phyloP scores from a whole-genome alignment of 2,113 vertebrate species.

The Megaceryle maxima region DNA sequence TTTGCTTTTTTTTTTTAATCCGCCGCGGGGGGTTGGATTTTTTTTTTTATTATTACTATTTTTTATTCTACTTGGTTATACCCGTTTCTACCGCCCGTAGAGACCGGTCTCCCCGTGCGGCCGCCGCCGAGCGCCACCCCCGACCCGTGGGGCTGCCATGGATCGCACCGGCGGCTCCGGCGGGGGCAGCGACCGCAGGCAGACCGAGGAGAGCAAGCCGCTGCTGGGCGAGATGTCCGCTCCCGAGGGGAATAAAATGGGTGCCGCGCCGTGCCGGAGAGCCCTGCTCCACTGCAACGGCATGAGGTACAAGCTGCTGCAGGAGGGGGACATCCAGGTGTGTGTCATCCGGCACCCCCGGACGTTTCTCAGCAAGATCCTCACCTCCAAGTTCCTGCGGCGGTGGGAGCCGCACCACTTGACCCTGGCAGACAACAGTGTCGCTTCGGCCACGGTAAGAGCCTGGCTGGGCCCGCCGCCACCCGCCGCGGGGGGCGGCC shows the following conservation, averaged over 20 bases:
- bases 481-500: not conserved
- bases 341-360: conserved; percentile 95
- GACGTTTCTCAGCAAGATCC: conserved; percentile 98
- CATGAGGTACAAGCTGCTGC: conserved; percentile 97
- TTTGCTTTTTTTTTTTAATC: not conserved
- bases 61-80: not conserved
- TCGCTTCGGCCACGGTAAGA: conserved; percentile 94
- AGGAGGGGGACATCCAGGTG: conserved; percentile 98
- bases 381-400: conserved; percentile 95
- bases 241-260: conserved; percentile 82
- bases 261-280: conserved; percentile 88
- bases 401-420: conserved; percentile 98
- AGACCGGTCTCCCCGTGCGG: not conserved
- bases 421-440: conserved; percentile 89
- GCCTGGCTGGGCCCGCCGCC: not conserved
- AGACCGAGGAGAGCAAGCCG: conserved; percentile 92
- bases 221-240: conserved; percentile 88
- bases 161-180: conserved; percentile 84
- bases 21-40: not conserved
- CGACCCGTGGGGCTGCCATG: conserved; percentile 74
- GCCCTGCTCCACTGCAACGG: conserved; percentile 86
- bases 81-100: not conserved
- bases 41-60: not conserved
- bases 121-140: not conserved
- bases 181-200: conserved; percentile 83